These are phyloP conservation scores for Sylvietta virens DNA, from an alignment of 2,113 vertebrate genomes.

Conservation along the genomic window DNA sequence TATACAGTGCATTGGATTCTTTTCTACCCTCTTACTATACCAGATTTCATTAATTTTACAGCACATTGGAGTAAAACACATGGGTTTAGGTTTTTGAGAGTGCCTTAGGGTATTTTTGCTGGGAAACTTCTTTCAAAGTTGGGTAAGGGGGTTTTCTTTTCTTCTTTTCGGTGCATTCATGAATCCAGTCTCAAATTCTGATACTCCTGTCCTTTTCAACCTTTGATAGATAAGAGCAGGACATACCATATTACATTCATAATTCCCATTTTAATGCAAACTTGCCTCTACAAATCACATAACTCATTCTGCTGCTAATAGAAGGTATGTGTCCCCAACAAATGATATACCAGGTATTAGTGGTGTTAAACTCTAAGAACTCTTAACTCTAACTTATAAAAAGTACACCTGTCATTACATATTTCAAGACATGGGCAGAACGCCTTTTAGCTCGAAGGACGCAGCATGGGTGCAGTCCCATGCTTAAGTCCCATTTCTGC, in stretches of 20 bases:
- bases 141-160: fast-evolving
- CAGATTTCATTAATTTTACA: neutral
- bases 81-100: neutral
- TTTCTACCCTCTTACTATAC: neutral
- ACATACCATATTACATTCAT: fast-evolving
- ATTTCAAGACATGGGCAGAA: neutral
- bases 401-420: neutral
- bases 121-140: neutral
- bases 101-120: neutral
- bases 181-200: neutral
- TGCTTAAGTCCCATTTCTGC: neutral
- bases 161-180: neutral
- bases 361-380: neutral
- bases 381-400: neutral
- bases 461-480: neutral
- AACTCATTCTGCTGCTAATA: neutral
- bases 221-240: neutral
- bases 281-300: neutral
- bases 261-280: neutral
- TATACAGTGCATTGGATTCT: neutral
- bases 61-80: neutral
- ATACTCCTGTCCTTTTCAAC: neutral
- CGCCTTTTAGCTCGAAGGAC: neutral
- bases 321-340: neutral
- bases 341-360: neutral